A percentile compares a stretch with the other conserved stretches of the same genome.
Evolutionary conservation across 2,888 invertebrate species (phyloP).

Genomic region (Rhingia campestris): DNA sequence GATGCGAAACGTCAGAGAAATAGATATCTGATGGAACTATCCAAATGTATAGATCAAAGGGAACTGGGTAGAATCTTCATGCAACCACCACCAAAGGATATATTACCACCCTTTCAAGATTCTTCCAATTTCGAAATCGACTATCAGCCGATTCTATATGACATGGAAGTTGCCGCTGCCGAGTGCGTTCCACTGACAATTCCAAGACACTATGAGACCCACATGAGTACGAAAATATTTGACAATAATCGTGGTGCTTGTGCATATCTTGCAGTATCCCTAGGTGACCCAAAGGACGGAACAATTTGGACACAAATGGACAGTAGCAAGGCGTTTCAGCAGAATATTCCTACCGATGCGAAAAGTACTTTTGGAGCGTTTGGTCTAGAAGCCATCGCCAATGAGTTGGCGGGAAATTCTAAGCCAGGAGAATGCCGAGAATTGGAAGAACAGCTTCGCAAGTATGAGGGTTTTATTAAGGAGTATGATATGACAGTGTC

Average conservation of each 20-base stretch:
- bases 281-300: conserved; percentile 72
- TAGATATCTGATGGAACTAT: conserved; percentile 49
- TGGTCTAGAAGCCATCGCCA: conserved; percentile 75
- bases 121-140: conserved; percentile 29
- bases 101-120: conserved; percentile 10
- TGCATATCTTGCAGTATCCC: conserved; percentile 76
- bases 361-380: conserved; percentile 40
- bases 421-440: conserved; percentile 72
- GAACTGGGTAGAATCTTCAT: conserved; percentile 25
- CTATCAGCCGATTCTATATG: conserved; percentile 5
- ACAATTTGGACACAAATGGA: conserved; percentile 73
- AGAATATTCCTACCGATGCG: background rate
- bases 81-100: conserved; percentile 29
- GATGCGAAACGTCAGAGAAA: conserved; percentile 61
- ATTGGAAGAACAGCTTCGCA: conserved; percentile 77
- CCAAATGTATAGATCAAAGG: conserved; percentile 23
- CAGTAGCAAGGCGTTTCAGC: background rate
- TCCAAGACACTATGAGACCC: conserved; percentile 55
- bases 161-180: conserved; percentile 37
- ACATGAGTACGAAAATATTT: conserved; percentile 75
- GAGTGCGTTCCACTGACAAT: conserved; percentile 15
- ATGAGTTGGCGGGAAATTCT: conserved; percentile 77
- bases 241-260: conserved; percentile 76
- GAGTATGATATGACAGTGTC: conserved; percentile 50
- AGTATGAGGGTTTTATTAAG: conserved; percentile 76